These are phyloP conservation scores for Ctenosaura bakeri DNA, from an alignment of 2,797 vertebrate species.

Conservation along the genomic window DNA sequence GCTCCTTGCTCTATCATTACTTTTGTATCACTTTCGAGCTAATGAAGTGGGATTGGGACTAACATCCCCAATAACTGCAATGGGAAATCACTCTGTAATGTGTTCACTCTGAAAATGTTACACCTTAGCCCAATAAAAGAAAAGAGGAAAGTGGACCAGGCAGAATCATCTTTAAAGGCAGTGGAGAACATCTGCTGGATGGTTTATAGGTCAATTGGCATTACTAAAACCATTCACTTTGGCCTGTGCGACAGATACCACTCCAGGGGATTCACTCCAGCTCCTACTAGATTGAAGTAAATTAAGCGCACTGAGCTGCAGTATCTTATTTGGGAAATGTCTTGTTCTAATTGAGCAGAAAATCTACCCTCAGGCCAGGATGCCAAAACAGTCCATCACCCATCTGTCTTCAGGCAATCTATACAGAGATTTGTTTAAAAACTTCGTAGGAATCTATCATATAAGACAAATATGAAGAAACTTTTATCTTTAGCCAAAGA, in stretches of 20 bases:
- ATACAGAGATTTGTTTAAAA: not conserved
- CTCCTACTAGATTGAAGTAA: not conserved
- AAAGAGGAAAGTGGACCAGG: no score
- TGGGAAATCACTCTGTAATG: not conserved
- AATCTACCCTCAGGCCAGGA: not conserved
- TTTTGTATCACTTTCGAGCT: not conserved
- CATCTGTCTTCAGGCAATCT: constrained; percentile 8
- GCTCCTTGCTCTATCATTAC: not conserved
- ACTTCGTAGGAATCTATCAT: not conserved
- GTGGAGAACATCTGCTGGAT: not conserved
- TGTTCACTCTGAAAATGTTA: constrained; percentile 1
- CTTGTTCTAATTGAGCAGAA: not conserved
- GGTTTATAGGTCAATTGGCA: constrained; percentile 9
- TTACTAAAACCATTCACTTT: not conserved
- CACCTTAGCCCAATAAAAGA: not conserved
- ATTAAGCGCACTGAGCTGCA: not conserved
- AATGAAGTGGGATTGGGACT: not conserved
- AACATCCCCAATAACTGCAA: not conserved
- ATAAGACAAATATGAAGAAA: not conserved
- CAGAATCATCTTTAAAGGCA: constrained; percentile 14
- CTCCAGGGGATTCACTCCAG: not conserved
- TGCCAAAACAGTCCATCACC: not conserved
- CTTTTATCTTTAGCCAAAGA: not conserved
- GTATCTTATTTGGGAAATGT: constrained; percentile 6
- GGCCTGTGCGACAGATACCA: not conserved